Evolutionary conservation across 2,113 vertebrate species (phyloP).

Genomic region (Daphoenositta chrysoptera): DNA sequence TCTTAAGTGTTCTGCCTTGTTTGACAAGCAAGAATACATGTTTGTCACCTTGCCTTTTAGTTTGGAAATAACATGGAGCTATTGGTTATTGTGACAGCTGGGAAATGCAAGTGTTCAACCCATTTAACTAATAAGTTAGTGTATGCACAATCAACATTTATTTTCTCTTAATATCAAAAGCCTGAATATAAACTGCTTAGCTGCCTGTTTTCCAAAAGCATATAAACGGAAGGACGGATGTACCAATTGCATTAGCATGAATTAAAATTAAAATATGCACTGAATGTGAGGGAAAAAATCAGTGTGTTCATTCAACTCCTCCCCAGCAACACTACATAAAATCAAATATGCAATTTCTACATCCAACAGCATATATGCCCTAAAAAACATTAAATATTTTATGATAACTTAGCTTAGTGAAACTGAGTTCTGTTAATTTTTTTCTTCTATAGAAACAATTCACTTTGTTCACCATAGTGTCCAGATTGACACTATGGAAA

Average conservation of each 20-base stretch:
- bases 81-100: neutral
- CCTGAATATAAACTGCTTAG: neutral
- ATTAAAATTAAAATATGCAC: neutral
- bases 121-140: slow-evolving; percentile 10
- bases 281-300: neutral
- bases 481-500: neutral
- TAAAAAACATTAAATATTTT: neutral
- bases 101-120: neutral
- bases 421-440: neutral
- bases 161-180: slow-evolving; percentile 7
- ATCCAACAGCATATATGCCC: neutral
- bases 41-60: neutral
- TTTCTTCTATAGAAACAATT: neutral
- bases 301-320: neutral
- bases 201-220: neutral
- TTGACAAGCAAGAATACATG: neutral
- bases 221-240: neutral
- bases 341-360: neutral
- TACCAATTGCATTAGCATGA: neutral
- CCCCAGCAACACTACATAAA: neutral
- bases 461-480: neutral
- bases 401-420: neutral
- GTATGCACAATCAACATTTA: neutral
- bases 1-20: neutral
- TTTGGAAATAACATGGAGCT: neutral